phyloP scores from a whole-genome alignment of 2,113 vertebrate genomes.

The Nothoprocta pentlandii region DNA sequence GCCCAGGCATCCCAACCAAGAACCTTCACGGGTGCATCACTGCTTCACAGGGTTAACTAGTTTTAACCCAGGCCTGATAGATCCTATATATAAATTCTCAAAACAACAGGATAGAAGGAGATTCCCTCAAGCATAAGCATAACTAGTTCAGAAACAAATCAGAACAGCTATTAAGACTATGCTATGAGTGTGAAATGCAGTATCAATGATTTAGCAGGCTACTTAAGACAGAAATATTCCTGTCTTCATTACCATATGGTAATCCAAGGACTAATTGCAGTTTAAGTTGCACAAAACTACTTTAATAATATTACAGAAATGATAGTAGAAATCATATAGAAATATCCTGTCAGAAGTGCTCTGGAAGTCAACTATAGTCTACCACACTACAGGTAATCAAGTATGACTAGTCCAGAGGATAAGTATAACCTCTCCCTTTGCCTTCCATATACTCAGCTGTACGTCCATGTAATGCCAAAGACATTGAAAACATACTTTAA shows the following conservation, averaged over 20 bases:
- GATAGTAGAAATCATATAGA: neutral
- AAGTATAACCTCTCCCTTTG: neutral
- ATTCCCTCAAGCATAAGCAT: neutral
- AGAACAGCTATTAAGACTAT: neutral
- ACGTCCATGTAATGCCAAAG: neutral
- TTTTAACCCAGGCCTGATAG: neutral
- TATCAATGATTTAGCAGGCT: neutral
- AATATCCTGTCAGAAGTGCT: neutral
- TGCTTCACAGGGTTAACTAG: neutral
- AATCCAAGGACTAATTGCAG: neutral
- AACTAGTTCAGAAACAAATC: neutral
- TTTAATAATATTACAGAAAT: neutral
- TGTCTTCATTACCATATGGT: neutral
- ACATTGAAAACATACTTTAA: neutral
- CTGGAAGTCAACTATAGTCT: neutral
- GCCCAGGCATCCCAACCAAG: neutral
- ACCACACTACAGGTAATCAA: neutral
- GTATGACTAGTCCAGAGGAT: neutral
- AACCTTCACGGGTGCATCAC: neutral
- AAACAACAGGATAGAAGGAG: neutral
- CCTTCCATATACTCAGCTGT: neutral
- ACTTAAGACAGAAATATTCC: neutral
- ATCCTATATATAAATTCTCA: neutral
- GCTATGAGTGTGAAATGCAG: rapidly evolving
- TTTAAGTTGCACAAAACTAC: neutral